These are phyloP conservation scores for Bactericera cockerelli DNA, from an alignment of 1,140 invertebrate species.

Conservation along the genomic window DNA sequence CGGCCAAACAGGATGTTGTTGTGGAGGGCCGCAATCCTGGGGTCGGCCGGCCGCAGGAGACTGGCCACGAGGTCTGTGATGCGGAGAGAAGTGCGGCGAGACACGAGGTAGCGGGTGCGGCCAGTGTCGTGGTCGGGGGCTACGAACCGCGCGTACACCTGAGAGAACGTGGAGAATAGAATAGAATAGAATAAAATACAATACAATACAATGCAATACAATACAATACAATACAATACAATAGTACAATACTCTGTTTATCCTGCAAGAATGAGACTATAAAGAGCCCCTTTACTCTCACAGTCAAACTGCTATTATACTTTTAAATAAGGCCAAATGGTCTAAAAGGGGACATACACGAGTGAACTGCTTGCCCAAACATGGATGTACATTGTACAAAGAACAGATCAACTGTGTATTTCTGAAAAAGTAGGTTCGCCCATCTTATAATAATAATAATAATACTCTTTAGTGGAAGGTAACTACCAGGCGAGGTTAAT, in stretches of 20 bases:
- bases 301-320: no score
- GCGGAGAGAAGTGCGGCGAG: constrained; percentile 65
- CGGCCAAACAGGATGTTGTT: constrained; percentile 69
- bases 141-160: constrained; percentile 70
- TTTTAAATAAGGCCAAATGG: no score
- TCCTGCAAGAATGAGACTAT: neutral
- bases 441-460: no score
- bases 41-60: constrained; percentile 70
- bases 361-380: no score
- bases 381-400: no score
- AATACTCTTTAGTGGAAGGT: no score
- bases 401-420: no score
- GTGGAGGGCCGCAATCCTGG: constrained; percentile 65
- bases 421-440: no score
- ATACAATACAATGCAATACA: constrained; percentile 11
- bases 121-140: constrained; percentile 83
- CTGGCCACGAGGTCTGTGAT: constrained; percentile 81
- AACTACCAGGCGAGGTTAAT: no score
- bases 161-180: no score
- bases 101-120: constrained; percentile 74
- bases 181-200: constrained; percentile 11
- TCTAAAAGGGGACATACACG: no score
- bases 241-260: no score
- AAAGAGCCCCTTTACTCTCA: neutral
- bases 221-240: neutral